phyloP scores from a whole-genome alignment of 2,797 vertebrate species.

The Notolepis coatsorum region DNA sequence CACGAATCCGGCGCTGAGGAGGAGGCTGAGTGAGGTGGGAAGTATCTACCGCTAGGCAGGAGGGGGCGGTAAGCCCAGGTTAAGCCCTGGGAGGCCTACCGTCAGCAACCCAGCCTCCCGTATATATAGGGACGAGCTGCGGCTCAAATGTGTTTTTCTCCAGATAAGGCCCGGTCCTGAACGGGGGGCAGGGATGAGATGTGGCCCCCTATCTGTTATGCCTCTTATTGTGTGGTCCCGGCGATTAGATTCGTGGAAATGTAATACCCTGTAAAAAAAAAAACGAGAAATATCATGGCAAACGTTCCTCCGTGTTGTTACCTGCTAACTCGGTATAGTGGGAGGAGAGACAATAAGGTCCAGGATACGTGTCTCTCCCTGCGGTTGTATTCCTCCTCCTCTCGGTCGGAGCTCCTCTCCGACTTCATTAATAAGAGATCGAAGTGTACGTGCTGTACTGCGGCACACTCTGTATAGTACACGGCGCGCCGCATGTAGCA shows the following conservation, averaged over 20 bases:
- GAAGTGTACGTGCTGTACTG: too few relatives aligned
- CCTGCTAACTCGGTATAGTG: constrained; percentile 33
- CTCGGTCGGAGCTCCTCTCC: neutral
- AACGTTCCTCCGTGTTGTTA: constrained; percentile 50
- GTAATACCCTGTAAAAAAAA: constrained; percentile 74
- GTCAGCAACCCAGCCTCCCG: constrained; percentile 71
- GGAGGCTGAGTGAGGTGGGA: constrained; percentile 50
- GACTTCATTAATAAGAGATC: too few relatives aligned
- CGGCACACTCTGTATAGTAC: too few relatives aligned
- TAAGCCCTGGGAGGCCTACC: constrained; percentile 71
- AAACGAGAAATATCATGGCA: constrained; percentile 24
- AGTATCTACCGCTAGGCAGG: constrained; percentile 42
- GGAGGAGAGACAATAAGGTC: constrained; percentile 29
- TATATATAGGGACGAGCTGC: constrained; percentile 40
- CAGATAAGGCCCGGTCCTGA: constrained; percentile 81
- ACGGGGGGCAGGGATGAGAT: constrained; percentile 71
- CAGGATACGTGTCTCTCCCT: constrained; percentile 33
- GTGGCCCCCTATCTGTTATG: constrained; percentile 77
- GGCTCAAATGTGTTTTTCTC: constrained; percentile 79
- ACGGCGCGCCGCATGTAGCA: neutral
- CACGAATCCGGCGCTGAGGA: constrained; percentile 45
- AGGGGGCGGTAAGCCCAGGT: constrained; percentile 67
- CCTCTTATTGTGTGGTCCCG: constrained; percentile 74
- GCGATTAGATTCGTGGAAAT: constrained; percentile 75
- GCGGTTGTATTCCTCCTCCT: neutral